Percentiles rank a stretch among this genome's conserved stretches.
phyloP scores from a whole-genome alignment of 2,113 vertebrate species.

The Pterocles gutturalis region DNA sequence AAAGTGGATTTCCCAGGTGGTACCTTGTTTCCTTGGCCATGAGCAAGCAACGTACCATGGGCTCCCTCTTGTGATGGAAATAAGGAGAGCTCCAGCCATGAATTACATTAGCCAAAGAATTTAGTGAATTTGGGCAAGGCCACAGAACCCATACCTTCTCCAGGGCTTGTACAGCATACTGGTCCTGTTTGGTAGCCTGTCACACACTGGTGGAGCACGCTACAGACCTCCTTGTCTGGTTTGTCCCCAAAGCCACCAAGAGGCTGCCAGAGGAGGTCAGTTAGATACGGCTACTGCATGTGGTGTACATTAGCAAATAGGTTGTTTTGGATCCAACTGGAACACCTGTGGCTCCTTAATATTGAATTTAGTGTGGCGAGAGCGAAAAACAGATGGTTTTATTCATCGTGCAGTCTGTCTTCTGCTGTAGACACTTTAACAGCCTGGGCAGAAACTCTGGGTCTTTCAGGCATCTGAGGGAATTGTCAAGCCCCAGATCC shows the following conservation, averaged over 20 bases:
- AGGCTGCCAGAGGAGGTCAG: not conserved
- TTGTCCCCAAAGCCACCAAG: not conserved
- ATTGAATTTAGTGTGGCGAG: not conserved
- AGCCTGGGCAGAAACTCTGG: not conserved
- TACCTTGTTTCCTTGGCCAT: not conserved
- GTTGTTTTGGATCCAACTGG: not conserved
- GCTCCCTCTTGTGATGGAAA: not conserved
- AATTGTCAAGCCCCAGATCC: not conserved
- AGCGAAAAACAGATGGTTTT: constrained; percentile 29
- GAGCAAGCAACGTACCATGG: rapidly evolving
- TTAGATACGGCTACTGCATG: not conserved
- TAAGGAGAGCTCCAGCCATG: not conserved
- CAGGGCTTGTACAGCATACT: not conserved
- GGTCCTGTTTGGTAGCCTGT: not conserved
- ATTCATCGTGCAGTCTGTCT: not conserved
- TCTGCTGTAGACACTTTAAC: constrained; percentile 7
- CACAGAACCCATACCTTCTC: not conserved
- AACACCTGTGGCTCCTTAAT: not conserved
- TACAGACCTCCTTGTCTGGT: not conserved
- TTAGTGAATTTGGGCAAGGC: not conserved
- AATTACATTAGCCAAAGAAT: not conserved
- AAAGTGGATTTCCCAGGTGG: not conserved
- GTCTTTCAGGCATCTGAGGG: not conserved
- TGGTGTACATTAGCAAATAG: not conserved
- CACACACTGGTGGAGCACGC: not conserved